Evolutionary conservation across 2,888 invertebrate genomes (phyloP).

Genomic region (Allolobophora icterica): DNA sequence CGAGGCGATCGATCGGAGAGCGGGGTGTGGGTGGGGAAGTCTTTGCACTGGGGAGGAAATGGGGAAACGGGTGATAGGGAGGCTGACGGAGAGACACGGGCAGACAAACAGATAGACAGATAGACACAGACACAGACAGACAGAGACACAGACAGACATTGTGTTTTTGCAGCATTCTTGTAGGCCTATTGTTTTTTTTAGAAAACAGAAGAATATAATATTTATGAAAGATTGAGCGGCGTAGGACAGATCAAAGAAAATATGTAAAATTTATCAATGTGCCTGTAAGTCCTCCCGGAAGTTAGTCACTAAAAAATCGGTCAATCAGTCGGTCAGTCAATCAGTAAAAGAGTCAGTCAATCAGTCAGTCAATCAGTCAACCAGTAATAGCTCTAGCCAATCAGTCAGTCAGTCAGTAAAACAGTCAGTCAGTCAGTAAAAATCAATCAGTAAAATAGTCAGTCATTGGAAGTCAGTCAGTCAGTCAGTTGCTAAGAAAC

Average conservation of each 20-base stretch:
- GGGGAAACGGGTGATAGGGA: background rate
- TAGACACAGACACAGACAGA: no score
- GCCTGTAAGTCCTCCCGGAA: background rate
- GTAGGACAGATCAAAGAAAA: no score
- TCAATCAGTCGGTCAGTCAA: background rate
- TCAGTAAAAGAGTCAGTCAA: background rate
- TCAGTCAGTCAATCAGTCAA: background rate
- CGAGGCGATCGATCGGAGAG: background rate
- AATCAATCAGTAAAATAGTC: background rate
- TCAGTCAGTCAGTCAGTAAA: background rate
- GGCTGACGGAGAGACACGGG: no score
- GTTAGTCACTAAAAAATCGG: background rate
- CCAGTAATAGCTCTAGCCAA: background rate
- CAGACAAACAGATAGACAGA: no score
- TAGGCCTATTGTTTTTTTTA: no score
- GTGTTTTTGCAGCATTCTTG: background rate
- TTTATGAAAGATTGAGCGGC: background rate
- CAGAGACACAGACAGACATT: background rate
- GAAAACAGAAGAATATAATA: background rate
- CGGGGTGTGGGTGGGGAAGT: background rate
- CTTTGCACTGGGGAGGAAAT: background rate
- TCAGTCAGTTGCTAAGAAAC: background rate
- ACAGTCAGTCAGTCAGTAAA: background rate
- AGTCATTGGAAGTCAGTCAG: background rate
- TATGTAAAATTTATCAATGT: no score